These are phyloP conservation scores for Pelobates cultripes DNA, from an alignment of 2,797 vertebrate genomes.

Conservation along the genomic window DNA sequence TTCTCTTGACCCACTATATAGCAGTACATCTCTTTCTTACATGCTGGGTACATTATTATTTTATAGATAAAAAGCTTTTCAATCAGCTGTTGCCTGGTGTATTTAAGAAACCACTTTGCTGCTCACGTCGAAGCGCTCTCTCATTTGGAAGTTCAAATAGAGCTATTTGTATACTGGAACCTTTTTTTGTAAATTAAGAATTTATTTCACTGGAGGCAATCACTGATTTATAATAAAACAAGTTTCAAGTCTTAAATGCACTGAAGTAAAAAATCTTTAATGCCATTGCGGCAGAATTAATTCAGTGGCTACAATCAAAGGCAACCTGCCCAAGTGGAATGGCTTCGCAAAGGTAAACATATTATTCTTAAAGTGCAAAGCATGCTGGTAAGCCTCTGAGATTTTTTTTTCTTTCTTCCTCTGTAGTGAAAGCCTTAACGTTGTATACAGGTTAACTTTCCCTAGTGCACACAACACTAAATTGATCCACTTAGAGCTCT, in stretches of 20 bases:
- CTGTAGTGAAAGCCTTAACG: background rate
- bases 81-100: background rate
- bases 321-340: background rate
- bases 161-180: rapidly evolving
- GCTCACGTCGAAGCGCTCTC: rapidly evolving
- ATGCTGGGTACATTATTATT: conserved; percentile 44
- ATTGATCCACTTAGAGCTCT: conserved; percentile 28
- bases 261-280: background rate
- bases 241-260: too few species aligned
- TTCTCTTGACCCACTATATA: conserved; percentile 1
- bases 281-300: background rate
- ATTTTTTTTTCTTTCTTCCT: background rate
- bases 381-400: too few species aligned
- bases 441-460: conserved; percentile 52
- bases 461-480: conserved; percentile 34
- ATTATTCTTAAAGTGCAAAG: too few species aligned
- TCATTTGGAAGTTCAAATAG: rapidly evolving
- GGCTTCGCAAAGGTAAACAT: too few species aligned
- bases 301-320: rapidly evolving
- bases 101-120: conserved; percentile 27
- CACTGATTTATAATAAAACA: background rate
- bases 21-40: conserved; percentile 14
- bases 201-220: rapidly evolving
- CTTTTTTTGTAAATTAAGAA: background rate
- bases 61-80: conserved; percentile 40